A percentile compares a stretch with the other conserved stretches of the same genome.
Evolutionary conservation across 92 coral and sea anemone genomes (phyloP).

Genomic region (Epizoanthus rinbou): DNA sequence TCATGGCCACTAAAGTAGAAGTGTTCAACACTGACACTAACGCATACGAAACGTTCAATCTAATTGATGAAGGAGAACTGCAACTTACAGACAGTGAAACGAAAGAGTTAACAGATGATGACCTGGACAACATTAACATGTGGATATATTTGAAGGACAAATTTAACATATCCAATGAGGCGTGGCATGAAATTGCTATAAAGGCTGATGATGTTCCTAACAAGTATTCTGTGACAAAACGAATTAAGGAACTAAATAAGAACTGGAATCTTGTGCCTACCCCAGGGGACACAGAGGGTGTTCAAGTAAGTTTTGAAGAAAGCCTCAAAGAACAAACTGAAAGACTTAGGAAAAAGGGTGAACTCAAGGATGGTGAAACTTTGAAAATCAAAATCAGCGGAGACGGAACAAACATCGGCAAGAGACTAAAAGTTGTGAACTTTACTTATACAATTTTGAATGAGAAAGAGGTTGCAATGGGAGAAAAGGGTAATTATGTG

Average conservation of each 20-base stretch:
- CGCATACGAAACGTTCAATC: conserved; percentile 37
- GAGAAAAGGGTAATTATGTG: conserved; percentile 56
- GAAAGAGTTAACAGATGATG: conserved; percentile 40
- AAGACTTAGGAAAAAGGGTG: neutral
- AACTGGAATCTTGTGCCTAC: conserved; percentile 56
- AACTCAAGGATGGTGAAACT: neutral
- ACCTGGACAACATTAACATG: conserved; percentile 53
- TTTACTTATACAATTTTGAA: conserved; percentile 57
- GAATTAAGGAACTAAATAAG: conserved; percentile 45
- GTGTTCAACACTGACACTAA: conserved; percentile 39
- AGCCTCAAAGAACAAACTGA: conserved; percentile 36
- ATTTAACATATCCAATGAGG: conserved; percentile 56
- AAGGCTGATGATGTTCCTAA: conserved; percentile 50
- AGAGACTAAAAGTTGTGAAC: conserved; percentile 53
- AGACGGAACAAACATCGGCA: conserved; percentile 60
- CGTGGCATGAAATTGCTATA: conserved; percentile 70
- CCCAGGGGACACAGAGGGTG: conserved; percentile 58
- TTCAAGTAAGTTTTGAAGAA: conserved; percentile 50
- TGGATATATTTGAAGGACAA: conserved; percentile 64
- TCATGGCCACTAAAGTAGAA: conserved; percentile 49
- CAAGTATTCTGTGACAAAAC: conserved; percentile 30
- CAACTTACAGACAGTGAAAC: conserved; percentile 41
- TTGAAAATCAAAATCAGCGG: conserved; percentile 49
- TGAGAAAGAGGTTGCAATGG: conserved; percentile 60
- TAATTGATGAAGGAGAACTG: conserved; percentile 42